Evolutionary conservation across 2,888 invertebrate species (phyloP), one percentile per base, ranked within the genome.

Genomic region (Neoscelio sp.): DNA sequence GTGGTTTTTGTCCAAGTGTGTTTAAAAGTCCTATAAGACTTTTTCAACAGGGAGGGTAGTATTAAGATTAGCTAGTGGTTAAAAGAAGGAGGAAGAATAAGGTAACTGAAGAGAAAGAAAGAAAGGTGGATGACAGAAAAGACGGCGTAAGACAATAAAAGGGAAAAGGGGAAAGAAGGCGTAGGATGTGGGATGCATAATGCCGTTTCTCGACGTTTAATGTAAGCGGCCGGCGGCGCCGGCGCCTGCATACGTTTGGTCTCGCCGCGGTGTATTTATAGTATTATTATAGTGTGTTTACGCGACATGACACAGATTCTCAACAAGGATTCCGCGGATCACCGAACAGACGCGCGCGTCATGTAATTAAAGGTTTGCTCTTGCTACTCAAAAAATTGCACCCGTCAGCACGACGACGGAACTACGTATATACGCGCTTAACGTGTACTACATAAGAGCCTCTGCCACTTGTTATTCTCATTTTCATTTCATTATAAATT

Each of bases 231-330:
- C 81, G 83, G 54, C 82, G 87, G 86, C 87, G 87, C 86, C 87
- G 87, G 87, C 87, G 87, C 87, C 87, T 85, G 84, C 86, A 84
- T 84, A 83, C 80, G 83, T 82, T 83, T 84, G 75, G 84, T 82
- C 84, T 83, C 84, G 56, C 74, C 54, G 52, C 82, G 68, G 82
- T 78, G 83, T 87, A 87, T 87, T 88, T 88, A 88, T 87, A 88
- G 87, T 85, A 85, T 84, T 87, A 85, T 87, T 87, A 85, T 85
- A 87, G 85, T 86, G 80, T 86, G 86, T 87, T 88, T 86, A 87
- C 83, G 84, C 84, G 86, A 83, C 84, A 85, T 85, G 87, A 84
- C 87, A 88, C 85, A 86, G 84, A 87, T 87, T 87, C 82, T 78
- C 58, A 60, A 54, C 65, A 58, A 74, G 74, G 52, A 70, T 38